Conservation (phyloP, 2,888 invertebrate species). For the Cantharis flavilabris region DNA sequence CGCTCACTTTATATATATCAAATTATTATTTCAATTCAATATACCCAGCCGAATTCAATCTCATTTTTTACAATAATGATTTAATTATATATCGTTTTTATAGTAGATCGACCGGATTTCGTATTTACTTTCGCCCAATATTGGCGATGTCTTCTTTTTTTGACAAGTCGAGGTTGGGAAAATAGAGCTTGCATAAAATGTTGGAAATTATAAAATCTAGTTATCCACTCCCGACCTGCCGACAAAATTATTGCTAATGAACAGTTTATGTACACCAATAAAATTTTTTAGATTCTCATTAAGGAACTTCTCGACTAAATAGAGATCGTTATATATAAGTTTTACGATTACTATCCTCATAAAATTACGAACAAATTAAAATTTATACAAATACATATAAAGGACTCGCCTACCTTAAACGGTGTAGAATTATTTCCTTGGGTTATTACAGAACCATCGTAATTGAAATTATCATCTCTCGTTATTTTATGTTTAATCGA, state of each 20-base stretch:
- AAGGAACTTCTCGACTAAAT: background rate
- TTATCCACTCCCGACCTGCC: background rate
- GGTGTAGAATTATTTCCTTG: background rate
- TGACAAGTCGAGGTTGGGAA: background rate
- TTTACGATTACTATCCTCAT: background rate
- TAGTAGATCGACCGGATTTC: background rate
- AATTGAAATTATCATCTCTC: background rate
- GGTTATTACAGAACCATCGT: background rate
- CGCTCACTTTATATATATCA: conserved; percentile 10
- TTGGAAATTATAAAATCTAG: background rate
- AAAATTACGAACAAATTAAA: background rate
- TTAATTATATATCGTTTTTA: background rate
- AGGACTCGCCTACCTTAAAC: background rate
- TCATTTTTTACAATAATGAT: background rate
- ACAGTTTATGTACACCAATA: background rate
- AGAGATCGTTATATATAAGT: background rate
- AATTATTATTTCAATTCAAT: conserved; percentile 1
- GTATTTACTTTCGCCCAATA: background rate
- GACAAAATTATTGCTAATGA: background rate
- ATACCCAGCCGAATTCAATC: background rate
- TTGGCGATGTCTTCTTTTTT: too few relatives aligned
- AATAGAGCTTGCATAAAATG: background rate
- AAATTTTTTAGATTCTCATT: background rate
- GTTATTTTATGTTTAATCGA: background rate
- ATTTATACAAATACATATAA: background rate